phyloP scores from a whole-genome alignment of 1,140 invertebrate species.

The Diuraphis noxia region DNA sequence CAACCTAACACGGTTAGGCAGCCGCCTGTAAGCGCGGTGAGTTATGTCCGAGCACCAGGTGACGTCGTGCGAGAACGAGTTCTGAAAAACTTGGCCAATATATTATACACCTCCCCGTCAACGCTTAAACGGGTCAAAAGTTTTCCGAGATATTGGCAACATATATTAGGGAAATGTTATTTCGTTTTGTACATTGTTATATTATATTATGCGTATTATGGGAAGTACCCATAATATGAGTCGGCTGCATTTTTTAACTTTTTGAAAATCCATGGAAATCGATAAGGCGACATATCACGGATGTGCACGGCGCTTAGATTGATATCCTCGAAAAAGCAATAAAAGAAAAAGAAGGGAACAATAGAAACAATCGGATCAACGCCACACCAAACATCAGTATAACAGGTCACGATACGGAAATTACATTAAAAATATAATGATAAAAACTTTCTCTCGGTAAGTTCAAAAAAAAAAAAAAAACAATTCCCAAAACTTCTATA shows the following conservation, averaged over 20 bases:
- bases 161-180: not conserved
- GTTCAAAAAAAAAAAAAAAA: not conserved
- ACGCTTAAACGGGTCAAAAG: constrained; percentile 44
- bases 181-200: not conserved
- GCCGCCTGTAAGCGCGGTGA: not conserved
- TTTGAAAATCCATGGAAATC: not conserved
- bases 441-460: not conserved
- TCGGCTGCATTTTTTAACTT: not conserved
- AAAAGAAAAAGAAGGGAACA: not conserved
- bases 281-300: not conserved
- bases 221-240: not conserved
- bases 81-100: constrained; percentile 18
- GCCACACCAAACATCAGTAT: not conserved
- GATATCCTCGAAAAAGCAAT: not conserved
- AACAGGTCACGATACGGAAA: not conserved
- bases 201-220: no score
- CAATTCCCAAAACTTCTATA: not conserved
- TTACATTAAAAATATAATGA: constrained; percentile 10
- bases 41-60: constrained; percentile 52
- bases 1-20: not conserved
- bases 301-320: not conserved
- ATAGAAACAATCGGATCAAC: not conserved
- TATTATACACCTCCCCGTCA: not conserved
- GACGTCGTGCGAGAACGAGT: not conserved
- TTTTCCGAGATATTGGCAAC: not conserved